Base-by-base conservation (phyloP, 2,113 vertebrate species). In the Callithrix jacchus region DNA sequence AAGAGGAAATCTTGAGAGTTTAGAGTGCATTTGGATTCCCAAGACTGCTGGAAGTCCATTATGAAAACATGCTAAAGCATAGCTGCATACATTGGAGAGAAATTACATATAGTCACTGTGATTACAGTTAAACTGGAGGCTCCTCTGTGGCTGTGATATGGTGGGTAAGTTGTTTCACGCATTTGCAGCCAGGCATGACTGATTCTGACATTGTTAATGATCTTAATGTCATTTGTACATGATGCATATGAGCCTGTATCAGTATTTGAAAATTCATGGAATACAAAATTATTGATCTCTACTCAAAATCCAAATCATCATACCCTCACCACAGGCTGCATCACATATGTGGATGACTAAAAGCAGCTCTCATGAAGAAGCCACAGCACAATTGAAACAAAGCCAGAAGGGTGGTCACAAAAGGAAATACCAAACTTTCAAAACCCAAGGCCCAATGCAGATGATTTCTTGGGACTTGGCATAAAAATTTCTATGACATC, bases 341-440 rank as follows among this genome's bases (percentile, higher is more conserved):
- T 96, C 95, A 97, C 80, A 83, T 88, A 95, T 96, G 68, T 98
- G 88, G 87, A 91, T 97, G 97, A 97, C 94, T 97, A 85, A 94
- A 98, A 98, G 91, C 68, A 70, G 35, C 73, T 94, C 91, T 95
- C 80, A 93, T 58, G 82, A 97, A 98, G 94, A 98, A 93, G 97
- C 32, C 83, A 86, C 37, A 6, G 0, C 17, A 56, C 92, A 84
- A 93, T 45, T 92, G 95, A 98, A 97, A 94, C 40, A 94, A 97
- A 97, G 86, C 76, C 74, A 64, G 9, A 97, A 95, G 79, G 84
- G 58, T 85, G 96, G 76, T 91, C 89, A 91, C 94, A 91, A 84
- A 84, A 82, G 95, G 92, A 97, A 97, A 96, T 85, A 87, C 45
- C 95, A 93, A 96, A 94, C 91, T 96, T 94, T 97, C 83, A 74